Base-by-base conservation (phyloP, 2,888 invertebrate species). In the Icerya purchasi region DNA sequence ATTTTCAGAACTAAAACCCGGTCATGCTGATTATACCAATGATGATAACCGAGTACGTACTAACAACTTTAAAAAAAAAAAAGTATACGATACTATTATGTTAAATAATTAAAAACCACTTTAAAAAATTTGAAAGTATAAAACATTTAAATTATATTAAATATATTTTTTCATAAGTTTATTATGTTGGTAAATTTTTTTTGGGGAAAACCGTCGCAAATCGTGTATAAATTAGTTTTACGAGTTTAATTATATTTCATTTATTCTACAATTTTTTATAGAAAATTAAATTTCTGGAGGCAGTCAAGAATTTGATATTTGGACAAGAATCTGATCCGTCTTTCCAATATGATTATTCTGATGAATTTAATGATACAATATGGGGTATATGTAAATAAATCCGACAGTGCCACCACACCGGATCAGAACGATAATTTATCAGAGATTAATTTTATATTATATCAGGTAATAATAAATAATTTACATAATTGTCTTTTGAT, bases 361-460 rank as follows among this genome's bases (percentile, higher is more conserved):
- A 73, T 91, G 24, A 86, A 96, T 72, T 88, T 85, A 69, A 77
- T 97, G 64, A 90, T 94, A 62, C 97, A 98, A 72, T 98, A 97
- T 74, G 91, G 92, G 67, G 1, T 91, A 93, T 65, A 80, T 79
- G 62, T 79, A 83, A 14, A 90, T 75, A 87, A 90, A 68, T 73
- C 78, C 1, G 80, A 83, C 23, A 96, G 94, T 72, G 87, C 91
- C 0, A 80, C 84, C 1, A 82, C 84, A 2, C 94, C 86, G 1
- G 93, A 94, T 72, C 94, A 92, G 70, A 74, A 90, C 18, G 84
- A 84, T 70, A 81, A 89, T 51, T 74, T 91, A 53, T 83, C 83
- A 59, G 88, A 90, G 69, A 81, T 84, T 54, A 85, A 84, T 3
- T 80, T 89, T 0, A 86, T 86, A 83, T 84, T 89, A 62, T 88